Base-by-base conservation (phyloP, 2,113 vertebrate genomes). In the Willisornis vidua region DNA sequence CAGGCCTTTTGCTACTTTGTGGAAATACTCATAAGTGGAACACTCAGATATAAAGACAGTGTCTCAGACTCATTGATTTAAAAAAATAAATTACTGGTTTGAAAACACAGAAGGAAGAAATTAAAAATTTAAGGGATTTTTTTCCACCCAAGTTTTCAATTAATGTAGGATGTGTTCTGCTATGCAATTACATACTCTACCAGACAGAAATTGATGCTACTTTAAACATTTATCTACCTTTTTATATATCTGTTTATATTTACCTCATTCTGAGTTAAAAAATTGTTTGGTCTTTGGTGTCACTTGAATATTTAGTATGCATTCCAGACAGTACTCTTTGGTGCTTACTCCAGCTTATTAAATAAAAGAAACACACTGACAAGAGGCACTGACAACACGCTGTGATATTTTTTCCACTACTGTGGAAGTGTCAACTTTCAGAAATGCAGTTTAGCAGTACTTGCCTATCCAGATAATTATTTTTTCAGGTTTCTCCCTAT, bases 131-230 rank as follows among this genome's bases (percentile, higher is more conserved):
- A 39, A 24, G 5, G 4, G 0, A 0, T 5, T n/a, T 66, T 85
- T 83, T 73, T 9, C 52, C 85, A 20, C 58, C 79, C 6, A 55
- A 73, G 29, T 37, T 37, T 80, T 63, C 43, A 29, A 59, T 95
- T 89, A 3, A 57, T 96, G 91, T 87, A 76, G 85, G 28, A 59
- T 66, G 6, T 84, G 12, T 37, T 92, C 57, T 88, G 48, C 93
- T 95, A 96, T 96, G 96, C 95, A 94, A 76, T 93, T 87, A 85
- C 51, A 91, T 93, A 90, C 26, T 95, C 55, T 85, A 87, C 73
- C 66, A 55, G 25, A 88, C 55, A 91, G 31, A 90, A 45, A 68
- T n/a, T 67, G 49, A 86, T 22, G 10, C 65, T 87, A 81, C 49
- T 80, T 83, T 41, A 87, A 90, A 58, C 24, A 59, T 55, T 59